A percentile compares a stretch with the other conserved stretches of the same genome.
Evolutionary conservation across 2,797 vertebrate species (phyloP).

Genomic region (Typhlichthys subterraneus): DNA sequence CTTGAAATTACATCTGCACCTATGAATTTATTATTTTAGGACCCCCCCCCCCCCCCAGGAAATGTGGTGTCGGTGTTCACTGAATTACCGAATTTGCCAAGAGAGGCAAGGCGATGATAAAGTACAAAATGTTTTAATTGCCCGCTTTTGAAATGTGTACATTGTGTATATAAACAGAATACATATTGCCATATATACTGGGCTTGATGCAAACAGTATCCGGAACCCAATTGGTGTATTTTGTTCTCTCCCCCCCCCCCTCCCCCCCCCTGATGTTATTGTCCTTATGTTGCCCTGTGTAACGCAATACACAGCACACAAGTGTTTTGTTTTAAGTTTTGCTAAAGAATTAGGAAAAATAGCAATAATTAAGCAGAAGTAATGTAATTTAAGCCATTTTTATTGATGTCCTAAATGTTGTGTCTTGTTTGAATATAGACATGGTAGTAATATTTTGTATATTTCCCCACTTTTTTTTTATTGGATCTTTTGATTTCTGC

Average conservation of each 20-base stretch:
- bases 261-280: neutral
- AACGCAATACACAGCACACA: constrained; percentile 3
- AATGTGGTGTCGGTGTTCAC: constrained; percentile 3
- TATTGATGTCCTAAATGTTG: constrained; percentile 45
- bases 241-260: no score
- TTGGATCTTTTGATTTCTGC: constrained; percentile 41
- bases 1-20: constrained; percentile 3
- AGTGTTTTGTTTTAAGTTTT: constrained; percentile 32
- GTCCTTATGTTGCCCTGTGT: constrained; percentile 31
- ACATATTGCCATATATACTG: constrained; percentile 24
- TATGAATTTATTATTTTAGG: constrained; percentile 1
- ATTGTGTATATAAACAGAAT: constrained; percentile 39
- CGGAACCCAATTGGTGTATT: constrained; percentile 19
- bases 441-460: constrained; percentile 38
- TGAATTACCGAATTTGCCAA: constrained; percentile 29
- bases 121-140: constrained; percentile 18
- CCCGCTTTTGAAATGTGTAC: constrained; percentile 32
- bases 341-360: constrained; percentile 45
- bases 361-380: constrained; percentile 73
- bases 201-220: constrained; percentile 36
- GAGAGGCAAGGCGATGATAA: constrained; percentile 27
- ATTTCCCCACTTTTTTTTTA: constrained; percentile 30
- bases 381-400: constrained; percentile 72
- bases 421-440: constrained; percentile 47
- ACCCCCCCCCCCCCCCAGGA: constrained; percentile 5